Base-by-base conservation (phyloP, 1,140 invertebrate species). In the Amyelois transitella region DNA sequence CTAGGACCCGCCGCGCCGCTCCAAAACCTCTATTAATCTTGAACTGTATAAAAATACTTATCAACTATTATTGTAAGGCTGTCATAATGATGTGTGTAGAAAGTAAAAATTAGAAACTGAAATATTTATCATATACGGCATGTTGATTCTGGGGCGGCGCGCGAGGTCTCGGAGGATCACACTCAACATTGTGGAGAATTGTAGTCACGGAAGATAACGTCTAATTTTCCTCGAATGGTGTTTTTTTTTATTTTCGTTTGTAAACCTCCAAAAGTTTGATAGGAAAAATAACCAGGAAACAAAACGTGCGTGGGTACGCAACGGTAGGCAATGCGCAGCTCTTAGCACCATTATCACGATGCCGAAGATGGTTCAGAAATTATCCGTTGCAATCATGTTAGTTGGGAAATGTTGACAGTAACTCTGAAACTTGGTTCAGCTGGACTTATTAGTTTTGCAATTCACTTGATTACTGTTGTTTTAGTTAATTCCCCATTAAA, bases 241-340 rank as follows among this genome's bases (percentile, higher is more conserved):
- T 82, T 72, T n/a, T n/a, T n/a, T n/a, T n/a, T n/a, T n/a, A n/a
- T n/a, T n/a, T 83, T 79, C 59, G 53, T 70, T 81, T 81, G 81
- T 83, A 85, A 88, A 85, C 82, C 85, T 86, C 85, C 78, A 74
- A 86, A 88, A 88, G 85, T 88, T 86, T 88, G 85, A 88, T 86
- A 83, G 82, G 82, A 88, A 86, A 88, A 72, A 66, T 52, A 88
- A 86, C 60, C 58, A 58, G 77, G 69, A 81, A 84, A 72, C 56
- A 64, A 72, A 81, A 72, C 8, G 1, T 48, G 19, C 45, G 4
- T 20, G n/a, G n/a, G 2, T 1, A 48, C 7, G 19, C 18, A 21
- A 22, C 45, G 19, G 18, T 20, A 38, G 32, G n/a, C n/a, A 38
- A 14, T 14, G 32, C 22, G 8, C n/a, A 4, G n/a, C 8, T 38